Percentiles rank a stretch among this genome's conserved stretches.
Conservation (phyloP, 2,113 vertebrate genomes). For the Pedionomus torquatus region DNA sequence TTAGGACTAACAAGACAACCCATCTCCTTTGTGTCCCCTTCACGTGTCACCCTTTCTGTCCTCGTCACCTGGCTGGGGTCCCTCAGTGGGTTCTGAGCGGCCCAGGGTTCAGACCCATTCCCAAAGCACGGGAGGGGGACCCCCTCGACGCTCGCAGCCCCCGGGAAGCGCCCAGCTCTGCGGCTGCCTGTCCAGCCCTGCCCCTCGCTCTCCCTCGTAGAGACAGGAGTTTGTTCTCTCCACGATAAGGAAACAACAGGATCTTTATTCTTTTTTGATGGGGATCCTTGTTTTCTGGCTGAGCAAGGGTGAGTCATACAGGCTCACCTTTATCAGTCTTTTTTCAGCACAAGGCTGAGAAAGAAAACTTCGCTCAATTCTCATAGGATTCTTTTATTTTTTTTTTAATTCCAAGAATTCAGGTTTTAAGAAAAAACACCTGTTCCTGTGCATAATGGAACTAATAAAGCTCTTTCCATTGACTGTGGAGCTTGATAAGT, state of each 20-base stretch:
- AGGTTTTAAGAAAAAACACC: not conserved
- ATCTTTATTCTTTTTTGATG: not conserved
- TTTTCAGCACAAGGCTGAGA: not conserved
- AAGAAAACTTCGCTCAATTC: not conserved
- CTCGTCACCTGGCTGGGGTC: not conserved
- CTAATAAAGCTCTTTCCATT: not conserved
- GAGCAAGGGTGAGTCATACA: rapidly evolving
- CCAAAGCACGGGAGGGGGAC: not conserved
- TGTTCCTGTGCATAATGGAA: not conserved
- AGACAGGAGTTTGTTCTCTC: not conserved
- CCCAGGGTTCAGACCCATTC: rapidly evolving
- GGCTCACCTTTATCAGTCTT: not conserved
- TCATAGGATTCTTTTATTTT: not conserved
- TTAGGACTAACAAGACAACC: not conserved
- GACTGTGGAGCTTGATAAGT: not conserved
- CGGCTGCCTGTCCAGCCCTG: rapidly evolving
- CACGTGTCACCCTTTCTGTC: rapidly evolving
- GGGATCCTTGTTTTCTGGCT: not conserved
- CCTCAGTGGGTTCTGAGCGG: not conserved
- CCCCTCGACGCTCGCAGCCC: rapidly evolving
- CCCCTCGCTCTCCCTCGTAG: not conserved
- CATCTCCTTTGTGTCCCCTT: not conserved
- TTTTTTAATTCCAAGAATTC: not conserved
- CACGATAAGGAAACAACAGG: not conserved
- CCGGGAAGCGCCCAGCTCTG: rapidly evolving